phyloP scores from a whole-genome alignment of 1,140 invertebrate genomes.

The Pteromalus puparum region DNA sequence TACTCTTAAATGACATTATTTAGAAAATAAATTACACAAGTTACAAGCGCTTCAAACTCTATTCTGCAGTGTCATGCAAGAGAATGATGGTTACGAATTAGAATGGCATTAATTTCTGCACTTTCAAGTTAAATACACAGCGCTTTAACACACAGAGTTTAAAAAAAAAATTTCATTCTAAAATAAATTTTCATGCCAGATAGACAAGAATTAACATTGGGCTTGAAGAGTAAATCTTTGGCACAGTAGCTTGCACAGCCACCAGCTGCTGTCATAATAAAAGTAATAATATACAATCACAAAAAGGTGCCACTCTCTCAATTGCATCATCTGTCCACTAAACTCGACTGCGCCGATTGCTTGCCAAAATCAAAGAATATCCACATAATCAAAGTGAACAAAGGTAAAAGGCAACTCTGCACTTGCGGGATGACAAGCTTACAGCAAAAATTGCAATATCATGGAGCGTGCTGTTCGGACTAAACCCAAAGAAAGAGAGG shows the following conservation, averaged over 20 bases:
- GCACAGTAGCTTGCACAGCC: not conserved
- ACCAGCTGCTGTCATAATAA: not conserved
- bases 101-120: not conserved
- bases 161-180: not conserved
- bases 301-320: not conserved
- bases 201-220: not conserved
- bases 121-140: not conserved
- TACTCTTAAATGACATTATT: too few species aligned
- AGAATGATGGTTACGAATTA: not conserved
- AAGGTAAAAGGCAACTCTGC: not conserved
- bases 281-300: not conserved
- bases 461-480: not conserved
- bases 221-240: not conserved
- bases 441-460: constrained; percentile 45
- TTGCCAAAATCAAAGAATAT: constrained; percentile 9
- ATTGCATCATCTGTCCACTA: not conserved
- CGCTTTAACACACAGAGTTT: not conserved
- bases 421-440: not conserved
- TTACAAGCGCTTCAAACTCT: not conserved
- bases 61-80: not conserved
- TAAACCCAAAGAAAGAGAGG: not conserved
- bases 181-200: not conserved
- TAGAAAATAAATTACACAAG: not conserved
- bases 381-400: not conserved
- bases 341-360: not conserved